Percentiles rank a stretch among this genome's conserved stretches.
These are phyloP conservation scores for Chloebia gouldiae DNA, from an alignment of 2,113 vertebrate genomes.

Conservation along the genomic window DNA sequence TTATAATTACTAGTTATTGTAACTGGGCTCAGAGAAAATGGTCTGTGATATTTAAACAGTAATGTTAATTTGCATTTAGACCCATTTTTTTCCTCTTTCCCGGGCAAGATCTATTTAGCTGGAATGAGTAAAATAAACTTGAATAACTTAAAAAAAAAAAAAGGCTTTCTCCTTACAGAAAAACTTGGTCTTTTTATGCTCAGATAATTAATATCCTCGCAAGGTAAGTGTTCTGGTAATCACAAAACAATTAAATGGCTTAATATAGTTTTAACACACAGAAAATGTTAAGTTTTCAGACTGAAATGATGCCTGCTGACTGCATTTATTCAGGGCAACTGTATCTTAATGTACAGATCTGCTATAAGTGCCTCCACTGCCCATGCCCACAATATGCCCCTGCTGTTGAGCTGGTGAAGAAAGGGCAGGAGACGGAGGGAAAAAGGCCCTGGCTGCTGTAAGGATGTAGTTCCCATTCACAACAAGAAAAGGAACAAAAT, in stretches of 20 bases:
- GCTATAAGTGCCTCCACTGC: background rate
- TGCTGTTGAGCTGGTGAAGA: constrained; percentile 7
- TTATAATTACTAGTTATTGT: constrained; percentile 89
- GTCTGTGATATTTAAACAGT: constrained; percentile 85
- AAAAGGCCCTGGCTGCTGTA: background rate
- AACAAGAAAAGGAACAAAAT: constrained; percentile 10
- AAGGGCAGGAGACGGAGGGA: background rate
- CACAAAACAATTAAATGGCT: constrained; percentile 59
- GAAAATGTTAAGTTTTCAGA: background rate
- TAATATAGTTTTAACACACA: constrained; percentile 5
- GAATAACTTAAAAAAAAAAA: constrained; percentile 56
- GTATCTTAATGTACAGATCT: background rate
- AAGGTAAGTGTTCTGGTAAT: constrained; percentile 54
- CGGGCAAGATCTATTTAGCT: constrained; percentile 69
- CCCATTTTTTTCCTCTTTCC: constrained; percentile 61
- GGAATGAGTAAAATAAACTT: constrained; percentile 68
- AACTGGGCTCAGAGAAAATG: constrained; percentile 84
- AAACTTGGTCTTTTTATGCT: constrained; percentile 47
- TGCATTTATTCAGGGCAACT: background rate
- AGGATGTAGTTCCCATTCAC: constrained; percentile 13
- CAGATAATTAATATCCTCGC: constrained; percentile 56
- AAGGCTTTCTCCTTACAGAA: constrained; percentile 26
- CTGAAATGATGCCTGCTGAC: background rate
- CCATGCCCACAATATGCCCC: background rate
- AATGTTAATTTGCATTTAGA: constrained; percentile 84